Percentiles rank a stretch among this genome's conserved stretches.
Conservation (phyloP, 2,888 invertebrate species). For the Nephrotoma guestfalica region DNA sequence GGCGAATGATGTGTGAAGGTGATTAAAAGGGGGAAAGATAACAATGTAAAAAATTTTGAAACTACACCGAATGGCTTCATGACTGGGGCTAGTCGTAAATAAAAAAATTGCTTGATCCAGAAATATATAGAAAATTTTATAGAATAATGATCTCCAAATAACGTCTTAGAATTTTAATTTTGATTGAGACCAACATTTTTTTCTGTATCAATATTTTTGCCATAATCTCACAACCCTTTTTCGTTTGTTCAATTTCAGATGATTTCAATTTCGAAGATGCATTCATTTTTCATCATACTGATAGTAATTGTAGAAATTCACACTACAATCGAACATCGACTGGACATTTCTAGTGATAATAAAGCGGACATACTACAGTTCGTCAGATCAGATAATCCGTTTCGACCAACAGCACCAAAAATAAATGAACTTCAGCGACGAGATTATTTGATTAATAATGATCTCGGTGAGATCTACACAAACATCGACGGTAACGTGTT, state of each 20-base stretch:
- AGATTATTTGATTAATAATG: neutral
- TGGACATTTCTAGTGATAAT: neutral
- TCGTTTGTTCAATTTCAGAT: neutral
- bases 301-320: neutral
- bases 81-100: too few relatives aligned
- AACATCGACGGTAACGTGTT: neutral
- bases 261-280: neutral
- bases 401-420: neutral
- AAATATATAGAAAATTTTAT: too few relatives aligned
- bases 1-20: too few relatives aligned
- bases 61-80: too few relatives aligned
- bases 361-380: neutral
- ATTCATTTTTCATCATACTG: neutral
- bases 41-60: too few relatives aligned
- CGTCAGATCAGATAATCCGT: neutral
- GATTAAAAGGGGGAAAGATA: too few relatives aligned
- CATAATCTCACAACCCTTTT: too few relatives aligned
- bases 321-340: neutral
- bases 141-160: too few relatives aligned
- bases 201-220: too few relatives aligned
- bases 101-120: too few relatives aligned
- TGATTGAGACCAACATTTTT: too few relatives aligned
- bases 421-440: neutral
- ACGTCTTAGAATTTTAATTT: too few relatives aligned
- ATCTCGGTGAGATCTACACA: neutral